Base-by-base conservation (phyloP, 2,113 vertebrate species). In the Montifringilla adamsi region DNA sequence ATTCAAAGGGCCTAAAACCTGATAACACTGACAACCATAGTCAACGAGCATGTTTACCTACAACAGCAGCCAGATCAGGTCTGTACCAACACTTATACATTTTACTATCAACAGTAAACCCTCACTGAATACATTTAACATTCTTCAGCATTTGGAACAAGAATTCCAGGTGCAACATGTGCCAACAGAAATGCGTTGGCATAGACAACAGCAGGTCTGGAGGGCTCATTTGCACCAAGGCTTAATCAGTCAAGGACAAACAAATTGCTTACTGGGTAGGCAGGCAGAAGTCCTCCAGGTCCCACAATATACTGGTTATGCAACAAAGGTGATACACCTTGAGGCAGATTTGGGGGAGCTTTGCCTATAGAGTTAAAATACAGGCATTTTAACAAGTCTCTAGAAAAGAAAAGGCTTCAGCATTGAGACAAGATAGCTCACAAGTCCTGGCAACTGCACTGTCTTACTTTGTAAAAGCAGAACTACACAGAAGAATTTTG, bases 261-360 rank as follows among this genome's bases (percentile, higher is more conserved):
- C 58, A 93, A 93, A 76, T 15, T 28, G 68, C 98, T 99, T 98
- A 99, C 99, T 97, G 99, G 99, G 96, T 99, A 99, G 91, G 99
- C 99, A 87, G 99, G 99, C 77, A 99, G 98, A 90, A 99, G 98
- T 92, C 99, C 99, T 96, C 99, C 99, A 18, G 99, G 99, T 95
- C 99, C 99, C 98, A 99, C 98, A 96, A 99, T 99, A 97, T 99
- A 99, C 98, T 99, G 99, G 98, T 99, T 99, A 96, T 98, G 99
- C 96, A 99, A 97, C 90, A 99, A 97, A 50, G 99, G 99, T 12
- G 99, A 99, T 53, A 99, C 98, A 86, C 99, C 99, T 96, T 99
- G 99, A 70, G 99, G 99, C 92, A 99, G 93, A 90, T 99, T 99
- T 81, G 99, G 99, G 70, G 99, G 99, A 62, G 98, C 98, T 98